phyloP scores from a whole-genome alignment of 1,140 invertebrate genomes.

The Drosophila ogumai region DNA sequence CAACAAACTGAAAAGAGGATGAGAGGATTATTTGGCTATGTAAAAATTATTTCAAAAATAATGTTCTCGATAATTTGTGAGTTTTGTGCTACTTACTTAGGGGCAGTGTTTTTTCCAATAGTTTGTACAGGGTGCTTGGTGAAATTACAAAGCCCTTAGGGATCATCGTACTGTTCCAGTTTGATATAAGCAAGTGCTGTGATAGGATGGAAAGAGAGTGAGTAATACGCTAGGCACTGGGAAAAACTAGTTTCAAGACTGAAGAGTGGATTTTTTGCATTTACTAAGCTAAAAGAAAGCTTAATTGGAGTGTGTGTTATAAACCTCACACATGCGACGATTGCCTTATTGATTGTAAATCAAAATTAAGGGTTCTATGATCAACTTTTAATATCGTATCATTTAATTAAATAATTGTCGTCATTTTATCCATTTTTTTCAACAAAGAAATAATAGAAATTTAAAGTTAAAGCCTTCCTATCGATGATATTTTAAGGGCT shows the following conservation, averaged over 20 bases:
- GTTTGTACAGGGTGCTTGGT: constrained; percentile 57
- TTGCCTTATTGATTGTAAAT: not conserved
- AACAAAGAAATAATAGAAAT: too few species aligned
- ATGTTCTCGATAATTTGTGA: not conserved
- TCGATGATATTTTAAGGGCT: not conserved
- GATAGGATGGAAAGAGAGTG: constrained; percentile 60
- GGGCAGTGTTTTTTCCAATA: constrained; percentile 58
- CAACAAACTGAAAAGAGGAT: constrained; percentile 72
- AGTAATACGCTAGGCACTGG: constrained; percentile 35
- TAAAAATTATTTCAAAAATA: not conserved
- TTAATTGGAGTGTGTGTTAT: too few species aligned
- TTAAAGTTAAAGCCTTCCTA: too few species aligned
- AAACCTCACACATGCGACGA: too few species aligned
- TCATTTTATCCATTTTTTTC: too few species aligned
- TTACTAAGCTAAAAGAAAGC: not conserved
- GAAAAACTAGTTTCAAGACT: not conserved
- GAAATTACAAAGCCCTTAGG: constrained; percentile 66
- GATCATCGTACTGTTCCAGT: constrained; percentile 84
- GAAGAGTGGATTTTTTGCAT: not conserved
- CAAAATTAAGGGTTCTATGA: not conserved
- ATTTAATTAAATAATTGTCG: too few species aligned
- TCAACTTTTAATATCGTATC: not conserved
- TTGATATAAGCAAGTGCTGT: constrained; percentile 85
- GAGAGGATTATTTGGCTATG: constrained; percentile 1
- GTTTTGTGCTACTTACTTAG: constrained; percentile 64